Conservation (phyloP, 2,113 vertebrate species). For the Formicarius rufipectus region DNA sequence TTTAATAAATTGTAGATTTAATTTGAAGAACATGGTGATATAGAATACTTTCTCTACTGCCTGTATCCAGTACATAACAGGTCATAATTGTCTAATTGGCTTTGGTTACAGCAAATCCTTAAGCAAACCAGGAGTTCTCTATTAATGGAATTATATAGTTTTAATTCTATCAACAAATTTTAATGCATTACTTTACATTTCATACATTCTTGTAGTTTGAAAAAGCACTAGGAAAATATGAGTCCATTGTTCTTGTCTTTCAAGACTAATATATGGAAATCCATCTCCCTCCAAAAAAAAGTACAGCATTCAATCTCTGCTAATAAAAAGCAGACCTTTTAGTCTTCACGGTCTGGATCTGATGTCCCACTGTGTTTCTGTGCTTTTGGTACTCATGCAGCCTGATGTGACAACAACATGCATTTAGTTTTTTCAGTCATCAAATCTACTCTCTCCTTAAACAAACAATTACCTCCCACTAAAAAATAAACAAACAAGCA, state of each 20-base stretch:
- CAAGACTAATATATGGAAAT: background rate
- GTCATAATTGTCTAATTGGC: background rate
- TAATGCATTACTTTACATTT: background rate
- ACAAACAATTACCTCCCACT: background rate
- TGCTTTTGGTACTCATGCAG: background rate
- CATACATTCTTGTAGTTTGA: background rate
- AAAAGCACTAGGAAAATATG: background rate
- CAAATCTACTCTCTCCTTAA: background rate
- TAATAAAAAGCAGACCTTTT: background rate
- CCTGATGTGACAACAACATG: background rate
- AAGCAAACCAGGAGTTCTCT: background rate
- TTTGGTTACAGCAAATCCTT: background rate
- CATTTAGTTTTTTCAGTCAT: background rate
- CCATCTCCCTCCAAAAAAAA: too few relatives aligned
- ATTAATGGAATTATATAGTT: background rate
- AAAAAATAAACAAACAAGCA: background rate
- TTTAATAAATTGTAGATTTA: constrained; percentile 57
- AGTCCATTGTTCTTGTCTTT: background rate
- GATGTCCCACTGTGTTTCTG: background rate
- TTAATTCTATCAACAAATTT: background rate
- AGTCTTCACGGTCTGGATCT: background rate
- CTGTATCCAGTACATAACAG: background rate
- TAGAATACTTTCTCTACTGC: constrained; percentile 9
- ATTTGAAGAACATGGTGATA: constrained; percentile 19
- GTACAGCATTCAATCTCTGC: background rate